Evolutionary conservation across 2,888 invertebrate species (phyloP).

Genomic region (Ophioninae sp.): DNA sequence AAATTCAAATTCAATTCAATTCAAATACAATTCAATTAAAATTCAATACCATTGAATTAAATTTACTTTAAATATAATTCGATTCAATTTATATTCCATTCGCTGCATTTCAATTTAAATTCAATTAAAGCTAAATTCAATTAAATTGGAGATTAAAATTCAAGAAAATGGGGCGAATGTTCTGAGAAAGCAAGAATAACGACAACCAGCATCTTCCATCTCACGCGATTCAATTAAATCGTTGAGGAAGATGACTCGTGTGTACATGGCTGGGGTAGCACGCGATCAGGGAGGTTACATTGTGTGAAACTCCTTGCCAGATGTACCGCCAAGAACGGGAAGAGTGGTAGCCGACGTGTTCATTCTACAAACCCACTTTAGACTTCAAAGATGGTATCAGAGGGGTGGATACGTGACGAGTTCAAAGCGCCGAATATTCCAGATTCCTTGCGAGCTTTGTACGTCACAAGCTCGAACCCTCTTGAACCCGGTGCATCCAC

Average conservation of each 20-base stretch:
- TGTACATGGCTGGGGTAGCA: background rate
- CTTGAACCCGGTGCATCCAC: background rate
- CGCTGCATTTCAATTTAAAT: no score
- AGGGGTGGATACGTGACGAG: conserved; percentile 57
- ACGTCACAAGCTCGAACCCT: conserved; percentile 11
- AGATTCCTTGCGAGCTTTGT: conserved; percentile 57
- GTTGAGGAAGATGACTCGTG: background rate
- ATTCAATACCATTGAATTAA: no score
- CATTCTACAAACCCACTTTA: conserved; percentile 54
- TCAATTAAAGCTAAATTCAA: no score
- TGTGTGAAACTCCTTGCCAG: conserved; percentile 30
- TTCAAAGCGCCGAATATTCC: conserved; percentile 60
- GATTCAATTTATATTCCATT: no score
- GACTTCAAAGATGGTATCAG: conserved; percentile 58
- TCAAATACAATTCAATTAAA: no score
- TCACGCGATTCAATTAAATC: no score
- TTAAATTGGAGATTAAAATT: no score
- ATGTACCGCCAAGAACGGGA: conserved; percentile 9
- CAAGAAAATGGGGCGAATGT: no score
- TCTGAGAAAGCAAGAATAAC: no score
- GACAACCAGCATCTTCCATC: no score
- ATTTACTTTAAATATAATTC: no score
- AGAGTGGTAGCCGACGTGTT: conserved; percentile 27
- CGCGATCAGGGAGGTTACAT: conserved; percentile 1
- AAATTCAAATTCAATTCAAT: no score